These are phyloP conservation scores for Drosophila cognata DNA, from an alignment of 2,888 invertebrate species.

Conservation along the genomic window DNA sequence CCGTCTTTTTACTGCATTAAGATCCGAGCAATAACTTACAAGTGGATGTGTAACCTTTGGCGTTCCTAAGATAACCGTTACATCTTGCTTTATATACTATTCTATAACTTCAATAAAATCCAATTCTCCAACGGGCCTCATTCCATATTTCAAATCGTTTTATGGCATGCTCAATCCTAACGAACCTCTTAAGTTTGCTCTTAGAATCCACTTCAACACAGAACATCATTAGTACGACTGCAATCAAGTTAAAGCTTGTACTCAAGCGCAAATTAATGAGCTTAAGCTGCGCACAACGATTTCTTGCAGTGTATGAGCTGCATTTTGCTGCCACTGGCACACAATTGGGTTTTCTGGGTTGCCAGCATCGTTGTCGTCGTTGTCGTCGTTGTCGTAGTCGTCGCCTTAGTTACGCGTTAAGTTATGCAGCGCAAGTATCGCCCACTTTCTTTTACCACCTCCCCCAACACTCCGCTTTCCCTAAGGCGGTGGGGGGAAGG, in stretches of 20 bases:
- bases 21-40: neutral
- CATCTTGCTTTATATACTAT: neutral
- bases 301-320: slow-evolving; percentile 52
- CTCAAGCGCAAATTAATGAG: slow-evolving; percentile 5
- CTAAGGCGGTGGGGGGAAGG: rapidly evolving
- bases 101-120: neutral
- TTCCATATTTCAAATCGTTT: neutral
- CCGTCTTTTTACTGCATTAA: neutral
- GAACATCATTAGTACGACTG: neutral
- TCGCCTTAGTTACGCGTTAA: slow-evolving; percentile 67
- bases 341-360: slow-evolving; percentile 69
- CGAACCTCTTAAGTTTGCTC: neutral
- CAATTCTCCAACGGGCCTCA: neutral
- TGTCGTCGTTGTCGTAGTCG: slow-evolving; percentile 29
- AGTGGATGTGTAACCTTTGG: neutral
- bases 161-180: neutral
- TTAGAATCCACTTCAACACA: neutral
- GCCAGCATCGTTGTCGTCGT: slow-evolving; percentile 37
- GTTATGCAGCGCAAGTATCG: slow-evolving; percentile 69
- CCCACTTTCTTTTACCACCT: slow-evolving; percentile 26
- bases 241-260: slow-evolving; percentile 15
- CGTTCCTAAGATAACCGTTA: neutral
- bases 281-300: slow-evolving; percentile 11
- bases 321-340: slow-evolving; percentile 63
- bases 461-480: too few relatives aligned